Evolutionary conservation across 2,113 vertebrate genomes (phyloP), one percentile per base, ranked within the genome.

Genomic region (Hassar affinis): DNA sequence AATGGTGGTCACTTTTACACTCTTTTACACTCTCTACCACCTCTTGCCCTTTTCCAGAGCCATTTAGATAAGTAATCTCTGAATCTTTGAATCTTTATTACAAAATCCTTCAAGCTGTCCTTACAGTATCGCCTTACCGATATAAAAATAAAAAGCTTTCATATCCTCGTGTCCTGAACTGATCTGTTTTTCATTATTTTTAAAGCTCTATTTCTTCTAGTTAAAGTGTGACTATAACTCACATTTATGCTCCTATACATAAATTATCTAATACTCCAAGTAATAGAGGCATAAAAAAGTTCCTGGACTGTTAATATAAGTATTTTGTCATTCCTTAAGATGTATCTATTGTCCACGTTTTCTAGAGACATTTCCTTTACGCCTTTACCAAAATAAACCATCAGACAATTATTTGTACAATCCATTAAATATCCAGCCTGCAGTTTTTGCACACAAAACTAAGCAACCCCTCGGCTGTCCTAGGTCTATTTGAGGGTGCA

Each of bases 21-120:
- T 20, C 66, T n/a, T n/a, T n/a, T n/a, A n/a, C n/a, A n/a, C n/a
- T n/a, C n/a, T n/a, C n/a, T 57, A 18, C 76, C 68, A 38, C n/a
- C 33, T 57, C n/a, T 47, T 49, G 18, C 20, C 5, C 20, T 49
- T 52, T 69, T 30, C 25, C n/a, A 15, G 22, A 69, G 33, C 2
- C n/a, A 38, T 49, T 59, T 25, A 69, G 52, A 68, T 68, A 71
- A 57, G 51, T 69, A 17, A 82, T 78, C 79, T 69, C 52, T 82
- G 52, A 45, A 75, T 80, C 42, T 54, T 22, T 30, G 15, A 33
- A 61, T 79, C 45, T 80, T 75, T 54, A 64, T 72, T 80, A 85
- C 30, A 38, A 72, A 76, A 76, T 83, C 30, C 71, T 51, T 75
- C 56, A 64, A 79, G 49, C 33, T 57, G 33, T 52, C 57, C 7